Evolutionary conservation across 92 coral and sea anemone genomes (phyloP), one percentile per base, ranked within the genome.

Genomic region (Heteractis magnifica): DNA sequence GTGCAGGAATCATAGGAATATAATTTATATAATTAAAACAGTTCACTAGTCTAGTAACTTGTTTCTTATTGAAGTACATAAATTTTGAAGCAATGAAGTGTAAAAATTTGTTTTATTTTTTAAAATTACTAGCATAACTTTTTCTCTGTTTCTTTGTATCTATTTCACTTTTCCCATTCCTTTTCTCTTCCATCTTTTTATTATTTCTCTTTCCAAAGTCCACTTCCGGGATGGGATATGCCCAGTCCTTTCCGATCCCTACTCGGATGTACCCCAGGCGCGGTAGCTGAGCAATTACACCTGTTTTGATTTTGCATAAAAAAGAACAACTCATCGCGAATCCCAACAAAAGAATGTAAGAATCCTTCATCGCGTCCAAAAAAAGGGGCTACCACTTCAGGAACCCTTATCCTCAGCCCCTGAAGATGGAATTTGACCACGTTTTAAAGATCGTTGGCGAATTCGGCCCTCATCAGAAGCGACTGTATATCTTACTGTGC

Each of bases 391-490:
- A 44, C 75, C 74, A 49, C 77, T 50, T 12, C 86, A 72, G 73
- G 86, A 15, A 4, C 49, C 79, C 65, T 76, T 62, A 60, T 59
- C 65, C n/a, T 19, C 12, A 34, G 44, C 23, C 49, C 79, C 78
- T 81, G 55, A 55, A 51, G 48, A 96, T 96, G 99, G 99, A 96
- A 82, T 96, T 96, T 83, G 99, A 96, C 89, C 94, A 96, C 77
- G 99, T 96, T 58, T 80, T 96, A 52, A 86, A 93, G 88, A 96
- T 96, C 56, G 92, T 94, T 62, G 99, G 99, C 15, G 99, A 96
- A 84, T 96, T 96, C 74, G 99, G 99, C 10, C 93, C 98, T 2
- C 95, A 96, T 90, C 99, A 96, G 72, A 89, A 92, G 70, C 86
- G 94, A 64, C 79, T 94, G 0, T 96, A 96, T 72, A 86, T 90